Evolutionary conservation across 2,888 invertebrate genomes (phyloP).

Genomic region (Desoria tigrina): DNA sequence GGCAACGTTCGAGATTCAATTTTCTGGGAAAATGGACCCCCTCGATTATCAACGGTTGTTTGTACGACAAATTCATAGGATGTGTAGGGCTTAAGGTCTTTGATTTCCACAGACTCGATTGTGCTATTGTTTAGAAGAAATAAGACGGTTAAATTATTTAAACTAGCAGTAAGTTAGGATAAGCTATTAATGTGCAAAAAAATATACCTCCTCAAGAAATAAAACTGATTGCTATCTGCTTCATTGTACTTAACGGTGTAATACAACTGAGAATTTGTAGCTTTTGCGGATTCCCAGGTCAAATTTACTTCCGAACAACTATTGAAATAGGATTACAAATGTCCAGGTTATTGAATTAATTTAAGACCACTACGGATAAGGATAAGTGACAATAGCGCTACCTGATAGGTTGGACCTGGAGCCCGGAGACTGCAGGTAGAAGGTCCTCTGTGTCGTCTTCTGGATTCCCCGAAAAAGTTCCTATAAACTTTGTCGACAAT

Average conservation of each 20-base stretch:
- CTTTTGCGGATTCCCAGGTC: conserved; percentile 43
- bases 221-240: conserved; percentile 42
- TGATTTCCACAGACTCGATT: conserved; percentile 44
- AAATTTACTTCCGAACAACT: conserved; percentile 43
- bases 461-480: conserved; percentile 34
- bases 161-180: too few species aligned
- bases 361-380: too few species aligned
- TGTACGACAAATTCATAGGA: conserved; percentile 49
- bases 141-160: too few species aligned
- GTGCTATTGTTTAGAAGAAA: conserved; percentile 31
- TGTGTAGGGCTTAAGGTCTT: conserved; percentile 44
- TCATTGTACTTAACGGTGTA: conserved; percentile 51
- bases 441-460: conserved; percentile 19
- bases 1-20: conserved; percentile 50
- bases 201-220: conserved; percentile 44
- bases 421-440: conserved; percentile 35
- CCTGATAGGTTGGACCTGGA: conserved; percentile 45
- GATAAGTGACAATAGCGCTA: too few species aligned
- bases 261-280: conserved; percentile 33
- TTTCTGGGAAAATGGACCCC: conserved; percentile 45
- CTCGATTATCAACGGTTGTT: conserved; percentile 34
- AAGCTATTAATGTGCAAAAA: too few species aligned
- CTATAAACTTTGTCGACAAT: conserved; percentile 41
- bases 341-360: too few species aligned
- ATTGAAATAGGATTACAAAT: background rate